A percentile compares a stretch with the other conserved stretches of the same genome.
Conservation (phyloP, 2,888 invertebrate species). For the Hartigia nigra region DNA sequence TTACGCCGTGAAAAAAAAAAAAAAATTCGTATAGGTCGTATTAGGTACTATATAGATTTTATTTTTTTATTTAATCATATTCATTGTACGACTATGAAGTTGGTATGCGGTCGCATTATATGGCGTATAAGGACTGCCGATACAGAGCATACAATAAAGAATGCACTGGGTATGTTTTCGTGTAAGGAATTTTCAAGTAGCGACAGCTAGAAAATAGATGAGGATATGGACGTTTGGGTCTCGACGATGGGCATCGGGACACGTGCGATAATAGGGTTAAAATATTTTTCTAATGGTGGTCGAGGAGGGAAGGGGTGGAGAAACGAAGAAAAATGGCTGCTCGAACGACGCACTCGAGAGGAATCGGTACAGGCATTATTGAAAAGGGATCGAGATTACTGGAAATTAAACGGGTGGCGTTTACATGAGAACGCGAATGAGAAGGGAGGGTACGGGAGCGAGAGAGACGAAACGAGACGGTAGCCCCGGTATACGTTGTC, state of each 20-base stretch:
- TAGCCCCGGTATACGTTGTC: not conserved
- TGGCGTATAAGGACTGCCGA: not conserved
- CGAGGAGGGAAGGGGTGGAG: not conserved
- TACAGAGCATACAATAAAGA: not conserved
- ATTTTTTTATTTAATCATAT: not conserved
- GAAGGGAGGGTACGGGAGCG: no score
- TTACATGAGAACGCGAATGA: not conserved
- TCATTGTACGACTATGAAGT: not conserved
- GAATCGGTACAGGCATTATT: not conserved
- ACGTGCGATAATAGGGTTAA: not conserved
- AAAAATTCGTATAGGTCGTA: not conserved
- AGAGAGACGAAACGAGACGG: conserved; percentile 7
- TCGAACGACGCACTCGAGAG: not conserved
- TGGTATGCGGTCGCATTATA: not conserved
- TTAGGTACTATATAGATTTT: not conserved
- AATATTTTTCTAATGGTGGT: not conserved
- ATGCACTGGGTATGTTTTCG: not conserved
- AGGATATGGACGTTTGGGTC: not conserved
- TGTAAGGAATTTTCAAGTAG: not conserved
- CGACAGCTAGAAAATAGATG: not conserved
- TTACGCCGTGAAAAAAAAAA: not conserved
- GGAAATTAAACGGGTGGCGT: conserved; percentile 15
- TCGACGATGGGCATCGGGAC: not conserved
- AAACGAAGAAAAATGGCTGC: not conserved
- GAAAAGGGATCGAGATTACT: conserved; percentile 16